Conservation (phyloP, 2,888 invertebrate species). For the Polydrusus pterygomalis region DNA sequence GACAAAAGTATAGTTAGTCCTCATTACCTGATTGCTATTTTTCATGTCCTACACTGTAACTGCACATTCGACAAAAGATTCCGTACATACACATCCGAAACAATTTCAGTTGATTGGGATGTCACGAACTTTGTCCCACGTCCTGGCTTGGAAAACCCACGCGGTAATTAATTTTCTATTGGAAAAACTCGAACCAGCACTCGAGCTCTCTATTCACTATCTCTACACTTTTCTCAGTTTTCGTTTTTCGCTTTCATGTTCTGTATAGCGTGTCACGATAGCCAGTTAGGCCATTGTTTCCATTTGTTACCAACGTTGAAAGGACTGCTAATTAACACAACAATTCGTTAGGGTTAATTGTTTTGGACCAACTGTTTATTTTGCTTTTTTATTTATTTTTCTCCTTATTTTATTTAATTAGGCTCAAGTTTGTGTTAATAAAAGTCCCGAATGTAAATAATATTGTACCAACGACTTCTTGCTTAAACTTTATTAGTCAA, state of each 20-base stretch:
- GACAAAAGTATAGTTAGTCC: neutral
- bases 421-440: slow-evolving; percentile 6
- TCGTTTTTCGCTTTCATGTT: slow-evolving; percentile 39
- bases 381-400: slow-evolving; percentile 27
- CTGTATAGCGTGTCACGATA: slow-evolving; percentile 42
- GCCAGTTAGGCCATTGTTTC: slow-evolving; percentile 35
- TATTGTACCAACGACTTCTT: neutral
- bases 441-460: neutral
- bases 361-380: slow-evolving; percentile 13
- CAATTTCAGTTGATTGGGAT: slow-evolving; percentile 30
- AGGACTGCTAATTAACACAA: slow-evolving; percentile 34
- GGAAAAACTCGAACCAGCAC: slow-evolving; percentile 36
- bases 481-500: neutral
- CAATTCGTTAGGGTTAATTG: slow-evolving; percentile 27
- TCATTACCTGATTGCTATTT: neutral
- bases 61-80: neutral
- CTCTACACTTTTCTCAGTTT: slow-evolving; percentile 37
- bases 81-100: neutral
- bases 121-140: slow-evolving; percentile 31
- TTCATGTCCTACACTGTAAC: neutral
- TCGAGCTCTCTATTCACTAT: slow-evolving; percentile 36
- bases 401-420: slow-evolving; percentile 16
- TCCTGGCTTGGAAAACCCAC: slow-evolving; percentile 13
- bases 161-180: slow-evolving; percentile 45
- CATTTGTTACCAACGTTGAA: slow-evolving; percentile 34